A percentile compares a stretch with the other conserved stretches of the same genome.
Conservation (phyloP, 2,888 invertebrate genomes). For the Micropterix aruncella region DNA sequence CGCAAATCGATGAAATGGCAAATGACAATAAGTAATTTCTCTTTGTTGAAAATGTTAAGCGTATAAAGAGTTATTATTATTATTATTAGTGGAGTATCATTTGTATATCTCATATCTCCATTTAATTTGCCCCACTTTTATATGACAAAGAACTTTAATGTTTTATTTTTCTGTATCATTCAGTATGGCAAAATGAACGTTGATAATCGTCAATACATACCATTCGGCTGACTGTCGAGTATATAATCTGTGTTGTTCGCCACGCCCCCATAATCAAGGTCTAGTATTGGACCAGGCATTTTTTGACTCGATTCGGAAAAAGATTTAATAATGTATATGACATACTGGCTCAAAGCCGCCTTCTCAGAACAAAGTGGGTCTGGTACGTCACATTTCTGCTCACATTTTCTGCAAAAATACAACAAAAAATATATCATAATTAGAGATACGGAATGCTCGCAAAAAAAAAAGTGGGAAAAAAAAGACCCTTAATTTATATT, state of each 20-base stretch:
- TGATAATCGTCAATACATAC: slow-evolving; percentile 2
- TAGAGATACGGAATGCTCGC: too few relatives aligned
- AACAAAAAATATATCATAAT: too few relatives aligned
- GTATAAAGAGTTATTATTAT: too few relatives aligned
- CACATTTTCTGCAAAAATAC: slow-evolving; percentile 6
- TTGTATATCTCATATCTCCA: too few relatives aligned
- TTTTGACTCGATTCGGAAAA: slow-evolving; percentile 4
- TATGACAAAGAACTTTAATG: too few relatives aligned
- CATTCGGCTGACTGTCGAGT: slow-evolving; percentile 6
- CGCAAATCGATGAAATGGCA: too few relatives aligned
- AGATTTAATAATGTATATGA: slow-evolving; percentile 7
- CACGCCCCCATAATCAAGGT: slow-evolving; percentile 8
- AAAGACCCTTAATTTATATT: too few relatives aligned
- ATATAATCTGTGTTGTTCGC: slow-evolving; percentile 7
- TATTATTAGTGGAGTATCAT: too few relatives aligned
- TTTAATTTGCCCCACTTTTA: too few relatives aligned
- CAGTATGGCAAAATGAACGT: not conserved
- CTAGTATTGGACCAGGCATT: slow-evolving; percentile 6
- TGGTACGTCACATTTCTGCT: slow-evolving; percentile 6
- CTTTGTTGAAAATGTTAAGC: too few relatives aligned
- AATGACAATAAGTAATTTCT: too few relatives aligned
- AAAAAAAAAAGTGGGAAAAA: too few relatives aligned
- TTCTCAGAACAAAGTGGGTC: slow-evolving; percentile 7
- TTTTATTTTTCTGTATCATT: slow-evolving; percentile 3
- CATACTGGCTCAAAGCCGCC: slow-evolving; percentile 7